These are phyloP conservation scores for Pipa parva DNA, from an alignment of 2,113 vertebrate genomes.

Conservation along the genomic window DNA sequence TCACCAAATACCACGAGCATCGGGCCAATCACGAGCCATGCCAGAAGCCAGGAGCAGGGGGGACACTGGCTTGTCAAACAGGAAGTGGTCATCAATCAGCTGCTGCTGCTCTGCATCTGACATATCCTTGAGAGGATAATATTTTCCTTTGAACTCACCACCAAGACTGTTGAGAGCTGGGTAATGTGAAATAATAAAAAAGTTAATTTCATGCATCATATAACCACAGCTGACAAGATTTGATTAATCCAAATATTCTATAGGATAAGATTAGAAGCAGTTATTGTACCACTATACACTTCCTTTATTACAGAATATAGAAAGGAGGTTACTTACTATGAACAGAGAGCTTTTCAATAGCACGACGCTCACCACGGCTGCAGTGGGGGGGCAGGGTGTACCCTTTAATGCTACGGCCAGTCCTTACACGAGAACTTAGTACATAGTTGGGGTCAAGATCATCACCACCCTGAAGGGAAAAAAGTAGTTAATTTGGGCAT, in stretches of 20 bases:
- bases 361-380: constrained; percentile 86
- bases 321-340: constrained; percentile 60
- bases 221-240: neutral
- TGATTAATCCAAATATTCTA: too few species aligned
- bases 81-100: constrained; percentile 90
- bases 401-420: constrained; percentile 88
- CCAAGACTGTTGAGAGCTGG: constrained; percentile 81
- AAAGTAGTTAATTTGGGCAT: too few species aligned
- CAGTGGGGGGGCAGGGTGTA: constrained; percentile 87
- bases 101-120: constrained; percentile 84
- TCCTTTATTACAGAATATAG: neutral
- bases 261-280: too few species aligned
- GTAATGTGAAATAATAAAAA: neutral
- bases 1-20: constrained; percentile 89
- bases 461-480: constrained; percentile 71
- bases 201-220: too few species aligned
- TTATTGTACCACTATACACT: too few species aligned
- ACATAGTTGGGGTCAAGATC: constrained; percentile 90
- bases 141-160: constrained; percentile 91
- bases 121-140: constrained; percentile 87
- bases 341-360: constrained; percentile 78
- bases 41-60: constrained; percentile 87
- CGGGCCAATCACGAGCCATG: constrained; percentile 94
- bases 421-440: constrained; percentile 84
- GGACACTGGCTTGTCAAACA: constrained; percentile 92